Base-by-base conservation (phyloP, 2,888 invertebrate species). In the Parnassius glacialis region DNA sequence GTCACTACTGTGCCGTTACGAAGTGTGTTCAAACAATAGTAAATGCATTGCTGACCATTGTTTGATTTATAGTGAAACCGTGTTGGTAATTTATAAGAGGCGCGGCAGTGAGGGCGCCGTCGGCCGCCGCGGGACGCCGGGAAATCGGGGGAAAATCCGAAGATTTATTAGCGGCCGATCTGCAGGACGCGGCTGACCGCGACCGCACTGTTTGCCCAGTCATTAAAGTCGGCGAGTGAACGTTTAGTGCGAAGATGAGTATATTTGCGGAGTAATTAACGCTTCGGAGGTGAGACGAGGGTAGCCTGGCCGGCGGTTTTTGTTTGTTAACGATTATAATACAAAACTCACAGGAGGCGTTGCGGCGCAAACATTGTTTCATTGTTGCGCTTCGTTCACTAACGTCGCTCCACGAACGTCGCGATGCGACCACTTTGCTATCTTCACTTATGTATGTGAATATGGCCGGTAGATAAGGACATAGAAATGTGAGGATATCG, bases 21-120 rank as follows among this genome's bases (percentile, higher is more conserved):
- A 84, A 82, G 85, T 85, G 85, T 84, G 82, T 84, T 86, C 86
- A 83, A 89, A 90, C 89, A 90, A 90, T 90, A 86, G 87, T 88
- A 87, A 90, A 87, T 84, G 87, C 89, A 90, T 89, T 90, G 80
- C 75, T 73, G 79, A 78, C 80, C 83, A 84, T 88, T 85, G 85
- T 87, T 83, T 88, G 90, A 90, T 91, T 90, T 90, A 91, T 90
- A 78, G 87, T 80, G 78, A 80, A 87, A 87, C 87, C 87, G 87
- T 90, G 90, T 87, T 80, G 85, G 89, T 90, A 89, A 90, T 91
- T 90, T 91, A 90, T 90, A 90, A 88, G 87, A 87, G 88, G 85
- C 80, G 81, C 72, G 78, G 74, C 76, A 76, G 81, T 80, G 83
- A 81, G 83, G 81, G 78, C 79, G 70, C 69, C 54, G 60, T 54